Conservation (phyloP, 2,888 invertebrate genomes). For the Platypus cylindrus region DNA sequence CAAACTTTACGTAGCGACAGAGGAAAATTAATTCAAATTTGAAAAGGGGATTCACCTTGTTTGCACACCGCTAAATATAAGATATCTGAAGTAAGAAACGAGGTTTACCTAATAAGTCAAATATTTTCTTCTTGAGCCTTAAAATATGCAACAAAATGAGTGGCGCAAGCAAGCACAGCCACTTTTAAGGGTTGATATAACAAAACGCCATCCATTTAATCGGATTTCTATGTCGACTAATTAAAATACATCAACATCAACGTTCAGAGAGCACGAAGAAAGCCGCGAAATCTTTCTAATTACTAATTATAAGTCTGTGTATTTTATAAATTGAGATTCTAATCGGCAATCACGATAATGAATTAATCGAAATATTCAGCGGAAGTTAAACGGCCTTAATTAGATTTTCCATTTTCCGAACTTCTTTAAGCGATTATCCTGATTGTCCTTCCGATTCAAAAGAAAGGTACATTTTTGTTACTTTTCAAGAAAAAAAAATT, state of each 20-base stretch:
- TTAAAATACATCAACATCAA: constrained; percentile 36
- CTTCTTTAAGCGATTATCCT: constrained; percentile 22
- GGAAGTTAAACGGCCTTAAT: constrained; percentile 33
- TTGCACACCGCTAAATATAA: constrained; percentile 14
- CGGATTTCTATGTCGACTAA: constrained; percentile 30
- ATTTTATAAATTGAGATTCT: constrained; percentile 39
- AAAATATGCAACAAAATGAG: constrained; percentile 33
- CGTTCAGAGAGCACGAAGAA: constrained; percentile 29
- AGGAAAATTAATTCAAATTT: constrained; percentile 31
- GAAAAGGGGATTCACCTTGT: constrained; percentile 22
- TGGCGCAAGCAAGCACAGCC: constrained; percentile 26
- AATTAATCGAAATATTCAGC: constrained; percentile 31
- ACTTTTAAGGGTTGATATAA: constrained; percentile 33
- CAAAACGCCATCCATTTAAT: constrained; percentile 33
- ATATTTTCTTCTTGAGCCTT: constrained; percentile 21
- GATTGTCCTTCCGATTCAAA: constrained; percentile 17
- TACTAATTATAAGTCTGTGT: constrained; percentile 39
- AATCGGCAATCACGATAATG: constrained; percentile 38
- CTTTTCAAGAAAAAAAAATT: constrained; percentile 4
- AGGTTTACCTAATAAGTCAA: constrained; percentile 32
- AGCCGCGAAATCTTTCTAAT: constrained; percentile 34
- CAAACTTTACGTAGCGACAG: constrained; percentile 8
- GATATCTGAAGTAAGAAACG: constrained; percentile 17
- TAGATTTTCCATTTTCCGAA: constrained; percentile 27
- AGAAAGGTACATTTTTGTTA: constrained; percentile 15